Conservation (phyloP, 2,888 invertebrate species). For the Electrophaes corylata region DNA sequence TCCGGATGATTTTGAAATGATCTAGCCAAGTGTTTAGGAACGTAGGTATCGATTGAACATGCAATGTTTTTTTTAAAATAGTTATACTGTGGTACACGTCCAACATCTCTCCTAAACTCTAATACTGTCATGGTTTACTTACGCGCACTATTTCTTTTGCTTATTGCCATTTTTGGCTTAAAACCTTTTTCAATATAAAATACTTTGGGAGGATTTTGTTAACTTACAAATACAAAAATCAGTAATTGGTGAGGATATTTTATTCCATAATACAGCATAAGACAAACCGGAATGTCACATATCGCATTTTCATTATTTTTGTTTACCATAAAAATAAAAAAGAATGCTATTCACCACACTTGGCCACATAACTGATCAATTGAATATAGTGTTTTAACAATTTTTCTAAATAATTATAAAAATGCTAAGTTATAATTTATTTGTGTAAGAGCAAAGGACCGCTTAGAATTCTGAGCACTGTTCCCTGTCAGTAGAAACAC, state of each 20-base stretch:
- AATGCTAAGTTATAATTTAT: slow-evolving; percentile 83
- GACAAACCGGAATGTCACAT: slow-evolving; percentile 85
- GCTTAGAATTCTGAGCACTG: slow-evolving; percentile 74
- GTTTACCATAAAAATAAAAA: slow-evolving; percentile 79
- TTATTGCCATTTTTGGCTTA: too few relatives aligned
- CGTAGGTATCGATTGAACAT: too few relatives aligned
- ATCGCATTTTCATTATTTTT: slow-evolving; percentile 74
- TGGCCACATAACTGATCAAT: slow-evolving; percentile 69
- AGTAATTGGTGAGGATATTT: slow-evolving; percentile 82
- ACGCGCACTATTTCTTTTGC: too few relatives aligned
- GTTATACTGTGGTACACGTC: too few relatives aligned
- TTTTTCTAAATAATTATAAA: slow-evolving; percentile 83
- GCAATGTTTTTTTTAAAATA: not conserved
- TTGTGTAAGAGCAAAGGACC: slow-evolving; percentile 81
- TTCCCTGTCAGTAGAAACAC: slow-evolving; percentile 66
- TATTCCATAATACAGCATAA: slow-evolving; percentile 85
- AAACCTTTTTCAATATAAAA: too few relatives aligned
- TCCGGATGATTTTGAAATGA: not conserved
- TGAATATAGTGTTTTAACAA: slow-evolving; percentile 74
- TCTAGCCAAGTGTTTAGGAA: too few relatives aligned
- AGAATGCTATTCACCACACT: slow-evolving; percentile 73
- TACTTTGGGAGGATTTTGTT: not conserved
- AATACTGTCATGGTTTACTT: too few relatives aligned
- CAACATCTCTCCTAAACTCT: too few relatives aligned
- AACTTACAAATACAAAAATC: slow-evolving; percentile 55